These are phyloP conservation scores for Thymelicus sylvestris DNA, from an alignment of 2,888 invertebrate species.

Conservation along the genomic window DNA sequence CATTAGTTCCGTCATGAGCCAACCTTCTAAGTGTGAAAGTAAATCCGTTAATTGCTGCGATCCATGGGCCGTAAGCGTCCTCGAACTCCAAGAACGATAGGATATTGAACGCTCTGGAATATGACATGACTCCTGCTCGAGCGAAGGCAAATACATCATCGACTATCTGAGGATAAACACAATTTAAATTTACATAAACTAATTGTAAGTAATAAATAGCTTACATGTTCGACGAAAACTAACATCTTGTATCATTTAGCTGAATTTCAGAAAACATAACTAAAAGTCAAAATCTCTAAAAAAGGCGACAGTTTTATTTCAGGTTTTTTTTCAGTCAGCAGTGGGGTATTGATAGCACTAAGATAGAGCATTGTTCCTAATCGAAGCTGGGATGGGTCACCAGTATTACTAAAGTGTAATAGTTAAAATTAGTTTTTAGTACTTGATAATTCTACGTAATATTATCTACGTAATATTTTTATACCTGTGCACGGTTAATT, in stretches of 20 bases:
- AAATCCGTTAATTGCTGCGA: conserved; percentile 83
- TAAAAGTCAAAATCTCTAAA: too few relatives aligned
- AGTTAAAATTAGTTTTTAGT: too few relatives aligned
- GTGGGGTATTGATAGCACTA: too few relatives aligned
- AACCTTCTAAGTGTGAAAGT: conserved; percentile 70
- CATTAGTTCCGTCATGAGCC: conserved; percentile 61
- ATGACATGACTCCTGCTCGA: conserved; percentile 77
- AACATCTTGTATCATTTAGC: too few relatives aligned
- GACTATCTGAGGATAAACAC: conserved; percentile 67
- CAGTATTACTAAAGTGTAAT: too few relatives aligned
- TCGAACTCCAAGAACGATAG: conserved; percentile 85
- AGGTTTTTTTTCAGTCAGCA: too few relatives aligned
- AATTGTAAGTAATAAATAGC: too few relatives aligned
- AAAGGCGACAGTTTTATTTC: too few relatives aligned
- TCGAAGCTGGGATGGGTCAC: too few relatives aligned
- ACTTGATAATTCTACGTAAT: background rate
- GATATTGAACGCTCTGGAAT: conserved; percentile 83
- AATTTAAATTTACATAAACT: background rate
- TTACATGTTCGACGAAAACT: too few relatives aligned
- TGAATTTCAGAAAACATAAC: too few relatives aligned
- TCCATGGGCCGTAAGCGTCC: conserved; percentile 88
- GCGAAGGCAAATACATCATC: conserved; percentile 87
- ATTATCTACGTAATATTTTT: background rate
- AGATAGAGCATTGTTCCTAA: too few relatives aligned
- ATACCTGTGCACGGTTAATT: conserved; percentile 87